A percentile compares a stretch with the other conserved stretches of the same genome.
phyloP scores from a whole-genome alignment of 2,888 invertebrate genomes.

The Asteroscopus sphinx region DNA sequence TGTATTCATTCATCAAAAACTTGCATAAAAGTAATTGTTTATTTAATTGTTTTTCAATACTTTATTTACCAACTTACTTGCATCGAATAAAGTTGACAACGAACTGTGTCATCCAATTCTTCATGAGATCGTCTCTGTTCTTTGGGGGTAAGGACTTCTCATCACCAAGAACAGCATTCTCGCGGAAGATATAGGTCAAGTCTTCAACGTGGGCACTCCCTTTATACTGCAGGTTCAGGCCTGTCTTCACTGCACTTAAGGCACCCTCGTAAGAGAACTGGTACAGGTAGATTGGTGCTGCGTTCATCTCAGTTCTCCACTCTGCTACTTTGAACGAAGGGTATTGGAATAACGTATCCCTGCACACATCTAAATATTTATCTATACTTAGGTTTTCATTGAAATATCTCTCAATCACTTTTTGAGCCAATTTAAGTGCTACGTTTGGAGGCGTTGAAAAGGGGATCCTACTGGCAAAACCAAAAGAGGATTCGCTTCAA shows the following conservation, averaged over 20 bases:
- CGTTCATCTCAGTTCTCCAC: slow-evolving; percentile 44
- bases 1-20: too few relatives aligned
- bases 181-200: slow-evolving; percentile 78
- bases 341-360: slow-evolving; percentile 56
- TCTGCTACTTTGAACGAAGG: slow-evolving; percentile 60
- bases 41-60: background rate
- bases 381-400: slow-evolving; percentile 45
- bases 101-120: slow-evolving; percentile 48
- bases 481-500: slow-evolving; percentile 61
- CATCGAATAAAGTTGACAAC: slow-evolving; percentile 51
- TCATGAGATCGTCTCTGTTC: slow-evolving; percentile 54
- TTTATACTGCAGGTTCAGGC: slow-evolving; percentile 60
- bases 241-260: slow-evolving; percentile 74
- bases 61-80: slow-evolving; percentile 4
- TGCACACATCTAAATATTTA: slow-evolving; percentile 37
- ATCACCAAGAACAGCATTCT: slow-evolving; percentile 53
- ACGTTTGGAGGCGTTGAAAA: slow-evolving; percentile 41
- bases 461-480: slow-evolving; percentile 48
- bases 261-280: slow-evolving; percentile 82
- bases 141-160: slow-evolving; percentile 29
- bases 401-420: slow-evolving; percentile 52
- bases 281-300: slow-evolving; percentile 80
- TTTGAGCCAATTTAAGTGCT: slow-evolving; percentile 39
- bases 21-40: too few relatives aligned
- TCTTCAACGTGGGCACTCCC: slow-evolving; percentile 83